These are phyloP conservation scores for Rambutsinella grinnellia DNA, from an alignment of 2,888 invertebrate species.

Conservation along the genomic window DNA sequence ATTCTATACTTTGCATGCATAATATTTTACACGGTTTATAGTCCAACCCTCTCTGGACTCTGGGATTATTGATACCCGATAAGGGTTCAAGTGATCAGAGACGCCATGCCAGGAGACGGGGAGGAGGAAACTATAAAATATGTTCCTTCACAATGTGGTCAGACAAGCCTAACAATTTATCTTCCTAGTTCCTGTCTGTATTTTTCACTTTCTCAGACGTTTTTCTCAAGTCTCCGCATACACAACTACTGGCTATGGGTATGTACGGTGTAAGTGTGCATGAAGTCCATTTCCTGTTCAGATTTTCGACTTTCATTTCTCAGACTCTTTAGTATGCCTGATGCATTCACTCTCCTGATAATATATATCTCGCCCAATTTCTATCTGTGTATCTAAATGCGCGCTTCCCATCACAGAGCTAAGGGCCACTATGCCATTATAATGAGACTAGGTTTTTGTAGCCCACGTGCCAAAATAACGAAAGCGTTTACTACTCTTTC, in stretches of 20 bases:
- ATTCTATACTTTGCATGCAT: too few relatives aligned
- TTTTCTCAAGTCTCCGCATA: neutral
- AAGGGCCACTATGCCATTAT: neutral
- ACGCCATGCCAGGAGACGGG: conserved; percentile 2
- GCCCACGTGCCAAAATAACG: conserved; percentile 22
- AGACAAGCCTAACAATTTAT: conserved; percentile 40
- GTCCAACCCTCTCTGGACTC: neutral
- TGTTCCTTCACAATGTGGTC: conserved; percentile 34
- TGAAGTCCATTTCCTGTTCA: conserved; percentile 10
- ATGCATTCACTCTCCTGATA: neutral
- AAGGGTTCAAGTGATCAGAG: neutral
- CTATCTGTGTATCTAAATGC: neutral
- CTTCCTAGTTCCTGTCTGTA: conserved; percentile 36
- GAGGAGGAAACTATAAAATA: conserved; percentile 34
- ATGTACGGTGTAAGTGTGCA: neutral
- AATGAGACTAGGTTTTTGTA: neutral
- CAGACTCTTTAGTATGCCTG: conserved; percentile 11
- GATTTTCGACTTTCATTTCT: conserved; percentile 2
- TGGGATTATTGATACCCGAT: neutral
- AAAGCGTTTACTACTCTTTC: neutral
- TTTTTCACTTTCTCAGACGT: conserved; percentile 9
- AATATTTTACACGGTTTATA: too few relatives aligned
- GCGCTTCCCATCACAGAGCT: neutral
- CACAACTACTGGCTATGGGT: neutral
- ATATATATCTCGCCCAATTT: neutral